Base-by-base conservation (phyloP, 2,797 vertebrate genomes). In the Thunnus albacares region DNA sequence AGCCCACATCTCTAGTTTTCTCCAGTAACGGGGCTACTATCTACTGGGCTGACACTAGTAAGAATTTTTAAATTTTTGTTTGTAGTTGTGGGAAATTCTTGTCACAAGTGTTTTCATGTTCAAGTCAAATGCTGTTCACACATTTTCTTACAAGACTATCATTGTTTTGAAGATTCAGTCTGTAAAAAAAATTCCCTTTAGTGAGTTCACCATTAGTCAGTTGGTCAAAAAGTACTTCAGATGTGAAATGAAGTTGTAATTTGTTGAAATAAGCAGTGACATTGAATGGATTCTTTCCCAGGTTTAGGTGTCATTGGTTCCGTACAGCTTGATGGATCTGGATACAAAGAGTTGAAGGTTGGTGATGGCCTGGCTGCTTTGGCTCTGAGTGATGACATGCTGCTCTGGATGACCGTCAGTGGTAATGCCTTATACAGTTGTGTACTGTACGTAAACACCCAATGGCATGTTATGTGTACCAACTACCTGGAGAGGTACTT, bases 21-120 rank as follows among this genome's bases (percentile, higher is more conserved):
- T 94, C 93, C 0, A 88, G 75, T 62, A 84, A 93, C 0, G 96
- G 96, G 6, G 91, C 92, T 11, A 86, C 76, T 11, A 89, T 99
- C 47, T 97, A 96, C 90, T 99, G 98, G 97, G 97, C 96, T 49
- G 97, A 98, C 55, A 85, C 61, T 0, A 92, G 98, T 98, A 92
- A 94, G 62, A 4, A 0, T 5, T 20, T 22, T 55, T 20, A n/a
- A 3, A 1, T 20, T 28, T 41, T 17, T 38, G 2, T 26, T 17
- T 20, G 0, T 24, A 0, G 7, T 26, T 30, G 5, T 41, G 2
- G 7, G 4, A 43, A 13, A 43, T 13, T 43, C 12, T 41, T 43
- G 41, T 43, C 35, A 24, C 24, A 38, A 38, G 35, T 33, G 30
- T 33, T 30, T 30, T 38, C 38, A 38, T 38, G 38, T 38, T 38